Evolutionary conservation across 1,140 invertebrate species (phyloP).

Genomic region (Hycleus cichorii): DNA sequence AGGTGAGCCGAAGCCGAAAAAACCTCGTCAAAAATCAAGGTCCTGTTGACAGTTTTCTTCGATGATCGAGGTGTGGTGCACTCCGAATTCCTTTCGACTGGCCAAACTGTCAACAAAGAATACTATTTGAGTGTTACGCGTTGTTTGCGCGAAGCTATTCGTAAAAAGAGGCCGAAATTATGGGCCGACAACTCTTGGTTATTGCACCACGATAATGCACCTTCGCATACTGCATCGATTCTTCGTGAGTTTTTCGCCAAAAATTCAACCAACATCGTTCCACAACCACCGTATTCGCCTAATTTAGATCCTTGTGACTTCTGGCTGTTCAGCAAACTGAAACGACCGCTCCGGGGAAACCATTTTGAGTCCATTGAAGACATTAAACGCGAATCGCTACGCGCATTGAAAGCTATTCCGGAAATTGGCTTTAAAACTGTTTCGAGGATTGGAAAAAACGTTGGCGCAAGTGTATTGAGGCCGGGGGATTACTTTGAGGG

Average conservation of each 20-base stretch:
- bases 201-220: background rate
- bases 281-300: constrained; percentile 3
- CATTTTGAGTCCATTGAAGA: background rate
- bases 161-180: too few relatives aligned
- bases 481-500: too few relatives aligned
- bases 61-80: too few relatives aligned
- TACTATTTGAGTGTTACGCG: too few relatives aligned
- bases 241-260: background rate
- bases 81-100: too few relatives aligned
- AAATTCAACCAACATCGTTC: background rate
- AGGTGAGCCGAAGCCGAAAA: too few relatives aligned
- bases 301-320: background rate
- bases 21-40: too few relatives aligned
- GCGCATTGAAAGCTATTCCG: background rate
- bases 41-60: too few relatives aligned
- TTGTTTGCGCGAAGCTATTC: too few relatives aligned
- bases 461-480: too few relatives aligned
- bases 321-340: background rate
- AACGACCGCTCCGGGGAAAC: background rate
- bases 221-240: background rate
- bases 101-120: too few relatives aligned
- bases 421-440: background rate
- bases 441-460: too few relatives aligned
- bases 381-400: background rate
- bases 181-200: background rate